Percentiles rank a stretch among this genome's conserved stretches.
Conservation (phyloP, 2,888 invertebrate species). For the Adelognathus sp. region DNA sequence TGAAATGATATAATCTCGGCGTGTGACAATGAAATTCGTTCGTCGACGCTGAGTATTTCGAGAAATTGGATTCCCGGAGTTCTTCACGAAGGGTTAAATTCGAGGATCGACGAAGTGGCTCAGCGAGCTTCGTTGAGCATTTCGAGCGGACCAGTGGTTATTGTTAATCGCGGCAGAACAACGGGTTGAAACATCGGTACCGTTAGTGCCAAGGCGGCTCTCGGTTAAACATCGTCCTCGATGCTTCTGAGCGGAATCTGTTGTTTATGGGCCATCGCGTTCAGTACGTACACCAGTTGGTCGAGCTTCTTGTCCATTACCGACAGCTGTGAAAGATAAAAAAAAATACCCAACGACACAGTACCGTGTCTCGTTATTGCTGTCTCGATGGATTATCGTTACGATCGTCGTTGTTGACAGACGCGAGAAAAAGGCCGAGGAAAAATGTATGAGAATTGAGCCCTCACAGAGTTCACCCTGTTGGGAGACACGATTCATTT, state of each 20-base stretch:
- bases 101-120: not conserved
- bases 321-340: slow-evolving; percentile 79
- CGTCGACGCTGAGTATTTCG: too few species aligned
- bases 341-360: slow-evolving; percentile 13
- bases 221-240: slow-evolving; percentile 82
- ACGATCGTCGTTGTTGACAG: not conserved
- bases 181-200: slow-evolving; percentile 48
- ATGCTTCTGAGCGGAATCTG: slow-evolving; percentile 82
- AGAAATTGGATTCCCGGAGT: too few species aligned
- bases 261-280: slow-evolving; percentile 84
- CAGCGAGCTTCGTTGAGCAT: slow-evolving; percentile 61
- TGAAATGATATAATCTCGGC: too few species aligned
- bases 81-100: not conserved
- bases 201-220: slow-evolving; percentile 57
- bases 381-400: slow-evolving; percentile 77
- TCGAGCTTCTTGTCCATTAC: slow-evolving; percentile 83
- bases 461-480: too few species aligned
- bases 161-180: slow-evolving; percentile 63
- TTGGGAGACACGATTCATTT: too few species aligned
- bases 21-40: too few species aligned
- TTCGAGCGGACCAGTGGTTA: slow-evolving; percentile 63
- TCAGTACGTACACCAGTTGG: slow-evolving; percentile 82
- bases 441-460: slow-evolving; percentile 14
- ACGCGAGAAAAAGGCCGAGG: not conserved
- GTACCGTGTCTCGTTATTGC: not conserved